Conservation (phyloP, 2,113 vertebrate species). For the Noctilio leporinus region DNA sequence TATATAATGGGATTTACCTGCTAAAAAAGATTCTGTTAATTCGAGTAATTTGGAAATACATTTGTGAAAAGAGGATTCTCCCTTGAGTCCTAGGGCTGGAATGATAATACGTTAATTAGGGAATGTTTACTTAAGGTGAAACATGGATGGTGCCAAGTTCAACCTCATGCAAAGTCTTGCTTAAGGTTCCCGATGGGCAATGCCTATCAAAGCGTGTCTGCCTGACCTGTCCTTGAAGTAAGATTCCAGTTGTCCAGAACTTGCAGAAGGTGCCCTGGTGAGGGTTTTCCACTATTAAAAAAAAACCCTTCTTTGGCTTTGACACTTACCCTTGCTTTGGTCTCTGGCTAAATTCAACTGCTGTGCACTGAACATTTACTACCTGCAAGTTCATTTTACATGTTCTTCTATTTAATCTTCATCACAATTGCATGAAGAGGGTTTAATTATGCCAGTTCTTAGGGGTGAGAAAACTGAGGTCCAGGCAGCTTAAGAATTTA, state of each 20-base stretch:
- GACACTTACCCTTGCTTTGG: not conserved
- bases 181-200: not conserved
- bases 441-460: not conserved
- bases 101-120: not conserved
- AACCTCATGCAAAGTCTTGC: not conserved
- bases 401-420: not conserved
- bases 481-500: not conserved
- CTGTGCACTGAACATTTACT: not conserved
- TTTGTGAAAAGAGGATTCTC: not conserved
- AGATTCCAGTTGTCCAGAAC: not conserved
- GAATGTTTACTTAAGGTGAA: not conserved
- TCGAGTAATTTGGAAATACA: conserved; percentile 14
- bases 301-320: not conserved
- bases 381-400: not conserved
- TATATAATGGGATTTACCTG: not conserved
- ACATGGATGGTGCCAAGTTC: not conserved
- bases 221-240: not conserved
- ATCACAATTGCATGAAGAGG: not conserved
- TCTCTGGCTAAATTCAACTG: not conserved
- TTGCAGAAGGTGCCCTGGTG: not conserved
- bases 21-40: not conserved
- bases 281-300: not conserved
- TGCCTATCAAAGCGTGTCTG: not conserved
- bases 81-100: not conserved
- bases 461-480: not conserved